Evolutionary conservation across 2,888 invertebrate species (phyloP), one percentile per base, ranked within the genome.

Genomic region (Trisateles emortualis): DNA sequence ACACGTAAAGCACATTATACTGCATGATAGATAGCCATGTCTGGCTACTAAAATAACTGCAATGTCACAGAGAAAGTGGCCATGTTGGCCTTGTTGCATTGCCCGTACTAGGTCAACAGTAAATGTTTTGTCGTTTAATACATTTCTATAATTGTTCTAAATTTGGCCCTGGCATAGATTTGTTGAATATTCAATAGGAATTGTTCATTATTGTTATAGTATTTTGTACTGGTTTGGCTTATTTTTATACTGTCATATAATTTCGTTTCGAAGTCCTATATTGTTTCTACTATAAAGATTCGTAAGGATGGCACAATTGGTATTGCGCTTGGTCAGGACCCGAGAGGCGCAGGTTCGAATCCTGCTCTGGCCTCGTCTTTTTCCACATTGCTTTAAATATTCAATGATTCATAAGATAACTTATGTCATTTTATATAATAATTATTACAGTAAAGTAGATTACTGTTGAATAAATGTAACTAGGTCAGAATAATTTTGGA

Each of bases 91-190:
- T 72, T 66, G 60, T n/a, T 38, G 3, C 16, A 11, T 17, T 32
- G 29, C 8, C 30, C n/a, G 52, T 36, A 41, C 33, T 55, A 61
- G 59, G 71, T 66, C 60, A 66, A 51, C 58, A 49, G 50, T 60
- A 43, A 68, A 63, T 36, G 54, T 50, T 69, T 62, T 50, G 48
- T 59, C 35, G 39, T 22, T 53, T n/a, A 52, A 47, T 41, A 55
- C 49, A 53, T 53, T 50, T 44, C 40, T 52, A 11, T 36, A 17
- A 55, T 72, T 60, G 59, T 65, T 56, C 54, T 52, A 58, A 52
- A 22, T 52, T 29, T 44, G 72, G 36, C 72, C 68, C 52, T 68
- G 68, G 58, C 72, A 55, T 53, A 68, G 52, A 58, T 72, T 41
- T 32, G 30, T 16, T 24, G 35, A 26, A 47, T 55, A 61, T 60